phyloP scores from a whole-genome alignment of 1,140 invertebrate species.

The Brachionus sp. region DNA sequence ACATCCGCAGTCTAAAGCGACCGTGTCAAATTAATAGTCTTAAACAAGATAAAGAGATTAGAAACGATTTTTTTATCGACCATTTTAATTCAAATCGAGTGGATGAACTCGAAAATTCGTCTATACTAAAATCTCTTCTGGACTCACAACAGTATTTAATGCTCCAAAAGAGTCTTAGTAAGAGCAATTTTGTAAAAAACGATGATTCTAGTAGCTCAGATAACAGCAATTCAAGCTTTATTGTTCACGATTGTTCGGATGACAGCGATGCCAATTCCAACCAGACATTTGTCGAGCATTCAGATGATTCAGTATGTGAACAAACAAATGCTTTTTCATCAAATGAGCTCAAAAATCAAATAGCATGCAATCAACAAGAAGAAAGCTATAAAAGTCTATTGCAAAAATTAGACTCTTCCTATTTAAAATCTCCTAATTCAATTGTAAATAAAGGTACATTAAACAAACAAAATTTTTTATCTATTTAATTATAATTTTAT shows the following conservation, averaged over 20 bases:
- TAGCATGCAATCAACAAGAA: slow-evolving; percentile 63
- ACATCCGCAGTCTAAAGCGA: neutral
- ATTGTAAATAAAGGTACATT: neutral
- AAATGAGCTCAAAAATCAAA: neutral
- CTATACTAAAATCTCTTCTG: neutral
- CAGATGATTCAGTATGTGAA: neutral
- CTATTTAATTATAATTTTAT: neutral
- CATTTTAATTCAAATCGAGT: neutral
- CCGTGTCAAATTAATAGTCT: neutral
- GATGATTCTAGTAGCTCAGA: neutral
- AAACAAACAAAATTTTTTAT: neutral
- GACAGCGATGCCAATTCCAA: neutral
- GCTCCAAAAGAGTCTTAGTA: neutral
- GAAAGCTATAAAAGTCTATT: slow-evolving; percentile 60
- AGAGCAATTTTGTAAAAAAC: neutral
- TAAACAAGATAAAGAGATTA: neutral
- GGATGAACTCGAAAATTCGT: neutral
- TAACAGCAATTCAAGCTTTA: neutral
- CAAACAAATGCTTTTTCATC: neutral
- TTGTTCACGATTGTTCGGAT: neutral
- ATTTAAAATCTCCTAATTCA: slow-evolving; percentile 17
- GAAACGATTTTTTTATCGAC: neutral
- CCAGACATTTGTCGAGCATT: slow-evolving; percentile 35
- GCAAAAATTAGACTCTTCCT: neutral
- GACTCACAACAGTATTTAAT: slow-evolving; percentile 3